phyloP scores from a whole-genome alignment of 1,140 invertebrate genomes.

The Euglossa dilemma region DNA sequence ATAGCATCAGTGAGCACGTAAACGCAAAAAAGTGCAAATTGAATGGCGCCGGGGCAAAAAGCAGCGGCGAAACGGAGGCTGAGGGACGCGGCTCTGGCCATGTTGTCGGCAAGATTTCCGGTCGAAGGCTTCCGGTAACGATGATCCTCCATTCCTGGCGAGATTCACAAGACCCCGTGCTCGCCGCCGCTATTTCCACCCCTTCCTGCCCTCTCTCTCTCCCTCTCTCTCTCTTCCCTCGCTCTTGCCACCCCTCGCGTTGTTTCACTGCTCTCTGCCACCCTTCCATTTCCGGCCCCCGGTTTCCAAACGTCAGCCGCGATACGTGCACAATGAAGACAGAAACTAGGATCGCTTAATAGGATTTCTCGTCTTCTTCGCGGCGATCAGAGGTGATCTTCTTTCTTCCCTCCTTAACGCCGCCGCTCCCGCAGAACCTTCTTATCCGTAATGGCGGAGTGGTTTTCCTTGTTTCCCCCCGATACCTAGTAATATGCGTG shows the following conservation, averaged over 20 bases:
- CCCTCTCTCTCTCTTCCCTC: neutral
- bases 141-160: conserved; percentile 62
- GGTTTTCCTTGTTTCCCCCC: neutral
- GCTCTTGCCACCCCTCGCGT: neutral
- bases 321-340: conserved; percentile 54
- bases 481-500: neutral
- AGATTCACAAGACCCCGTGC: conserved; percentile 30
- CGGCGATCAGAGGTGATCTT: neutral
- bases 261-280: neutral
- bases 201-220: conserved; percentile 14
- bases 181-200: neutral
- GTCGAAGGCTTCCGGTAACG: conserved; percentile 65
- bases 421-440: neutral
- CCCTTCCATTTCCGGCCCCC: conserved; percentile 54
- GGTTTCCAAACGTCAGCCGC: conserved; percentile 56
- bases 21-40: conserved; percentile 58
- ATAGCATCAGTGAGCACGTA: conserved; percentile 11
- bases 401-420: conserved; percentile 27
- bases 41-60: conserved; percentile 30
- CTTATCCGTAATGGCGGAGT: too few relatives aligned
- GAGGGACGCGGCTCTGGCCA: conserved; percentile 14
- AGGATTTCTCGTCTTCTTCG: conserved; percentile 50
- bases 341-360: conserved; percentile 56
- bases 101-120: conserved; percentile 64
- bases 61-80: neutral